Conservation (phyloP, 2,113 vertebrate species). For the Nesogale talazaci region DNA sequence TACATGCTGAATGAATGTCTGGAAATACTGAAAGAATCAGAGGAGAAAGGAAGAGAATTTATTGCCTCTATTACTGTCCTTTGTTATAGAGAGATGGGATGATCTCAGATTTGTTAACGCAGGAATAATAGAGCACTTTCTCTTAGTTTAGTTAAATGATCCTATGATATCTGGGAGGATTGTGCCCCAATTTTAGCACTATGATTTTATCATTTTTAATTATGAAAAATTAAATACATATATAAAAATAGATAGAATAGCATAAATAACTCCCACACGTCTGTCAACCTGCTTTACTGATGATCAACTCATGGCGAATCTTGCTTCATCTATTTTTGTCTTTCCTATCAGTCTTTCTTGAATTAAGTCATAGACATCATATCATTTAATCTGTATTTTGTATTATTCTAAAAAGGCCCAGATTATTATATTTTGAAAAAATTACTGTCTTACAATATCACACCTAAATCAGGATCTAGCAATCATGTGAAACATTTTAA, state of each 20-base stretch:
- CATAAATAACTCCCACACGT: background rate
- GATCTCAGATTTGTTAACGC: background rate
- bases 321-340: background rate
- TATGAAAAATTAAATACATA: background rate
- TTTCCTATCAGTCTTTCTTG: background rate
- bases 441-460: background rate
- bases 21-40: slow-evolving; percentile 74
- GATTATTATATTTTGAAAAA: background rate
- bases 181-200: background rate
- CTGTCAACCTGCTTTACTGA: slow-evolving; percentile 1
- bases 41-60: slow-evolving; percentile 68
- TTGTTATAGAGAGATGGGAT: slow-evolving; percentile 5
- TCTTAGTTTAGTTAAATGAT: background rate
- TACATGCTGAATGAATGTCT: slow-evolving; percentile 77
- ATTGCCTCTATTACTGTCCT: background rate
- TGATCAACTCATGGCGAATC: background rate
- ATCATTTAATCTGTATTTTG: slow-evolving; percentile 16
- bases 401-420: background rate
- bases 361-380: background rate
- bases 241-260: slow-evolving; percentile 2
- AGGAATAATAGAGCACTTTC: background rate
- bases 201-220: slow-evolving; percentile 42
- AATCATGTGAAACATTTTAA: background rate
- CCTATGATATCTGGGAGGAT: background rate
- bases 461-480: background rate